Conservation (phyloP, 2,113 vertebrate species). For the Balaenoptera acutorostrata region DNA sequence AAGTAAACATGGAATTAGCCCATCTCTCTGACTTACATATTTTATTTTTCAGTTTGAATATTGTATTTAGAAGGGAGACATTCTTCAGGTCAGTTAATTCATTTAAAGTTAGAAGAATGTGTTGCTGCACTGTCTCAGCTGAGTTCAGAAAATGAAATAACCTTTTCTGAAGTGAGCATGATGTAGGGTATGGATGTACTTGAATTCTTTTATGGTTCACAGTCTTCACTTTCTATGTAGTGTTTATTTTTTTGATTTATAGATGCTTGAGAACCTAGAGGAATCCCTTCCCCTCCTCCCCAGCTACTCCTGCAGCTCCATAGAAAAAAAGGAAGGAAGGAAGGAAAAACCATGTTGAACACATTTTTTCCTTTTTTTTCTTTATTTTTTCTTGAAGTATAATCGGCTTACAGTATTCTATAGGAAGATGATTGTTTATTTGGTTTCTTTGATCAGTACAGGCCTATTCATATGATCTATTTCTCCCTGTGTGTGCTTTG, state of each 20-base stretch:
- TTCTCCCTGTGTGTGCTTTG: background rate
- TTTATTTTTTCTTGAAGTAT: background rate
- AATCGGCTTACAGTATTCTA: background rate
- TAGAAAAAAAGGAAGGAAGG: background rate
- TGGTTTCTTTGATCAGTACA: background rate
- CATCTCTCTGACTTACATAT: background rate
- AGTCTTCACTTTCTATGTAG: background rate
- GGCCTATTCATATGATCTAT: background rate
- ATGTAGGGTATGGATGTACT: background rate
- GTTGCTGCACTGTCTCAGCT: background rate
- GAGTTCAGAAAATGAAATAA: background rate
- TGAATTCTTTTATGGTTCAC: background rate
- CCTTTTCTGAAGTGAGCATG: background rate
- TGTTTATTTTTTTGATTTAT: background rate
- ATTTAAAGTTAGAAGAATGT: slow-evolving; percentile 19
- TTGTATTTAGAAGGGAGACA: background rate
- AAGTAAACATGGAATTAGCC: background rate
- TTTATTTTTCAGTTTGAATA: background rate
- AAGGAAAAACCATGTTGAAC: background rate
- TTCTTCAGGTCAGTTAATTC: slow-evolving; percentile 7
- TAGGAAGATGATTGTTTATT: background rate
- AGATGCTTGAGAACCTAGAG: background rate
- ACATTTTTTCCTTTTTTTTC: background rate
- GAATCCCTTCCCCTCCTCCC: background rate
- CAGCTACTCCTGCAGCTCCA: background rate